Conservation (phyloP, 2,113 vertebrate species). For the Gopherus evgoodei region DNA sequence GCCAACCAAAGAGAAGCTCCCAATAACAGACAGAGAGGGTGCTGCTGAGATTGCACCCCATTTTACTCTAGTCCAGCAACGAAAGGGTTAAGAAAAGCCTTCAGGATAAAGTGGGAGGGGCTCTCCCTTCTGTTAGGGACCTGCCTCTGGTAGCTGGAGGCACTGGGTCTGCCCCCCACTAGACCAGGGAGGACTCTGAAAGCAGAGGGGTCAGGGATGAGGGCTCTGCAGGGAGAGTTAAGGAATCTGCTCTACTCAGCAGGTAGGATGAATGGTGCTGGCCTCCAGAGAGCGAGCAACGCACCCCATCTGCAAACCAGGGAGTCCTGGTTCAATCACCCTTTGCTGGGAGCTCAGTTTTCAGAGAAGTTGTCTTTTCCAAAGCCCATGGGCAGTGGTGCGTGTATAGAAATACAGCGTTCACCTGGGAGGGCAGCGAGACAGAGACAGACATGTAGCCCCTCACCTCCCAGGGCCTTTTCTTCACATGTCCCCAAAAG, state of each 20-base stretch:
- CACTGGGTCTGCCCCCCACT: too few species aligned
- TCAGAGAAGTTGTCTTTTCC: background rate
- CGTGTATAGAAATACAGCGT: background rate
- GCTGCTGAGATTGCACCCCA: background rate
- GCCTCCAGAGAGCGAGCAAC: background rate
- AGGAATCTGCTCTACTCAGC: too few species aligned
- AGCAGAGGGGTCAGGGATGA: background rate
- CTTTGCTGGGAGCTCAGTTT: background rate
- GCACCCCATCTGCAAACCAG: too few species aligned
- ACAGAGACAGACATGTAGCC: background rate
- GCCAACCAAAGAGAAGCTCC: too few species aligned
- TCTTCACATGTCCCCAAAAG: background rate
- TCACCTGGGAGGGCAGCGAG: background rate
- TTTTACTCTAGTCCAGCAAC: background rate
- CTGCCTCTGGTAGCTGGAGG: background rate
- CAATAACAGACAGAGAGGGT: too few species aligned
- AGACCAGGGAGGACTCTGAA: background rate
- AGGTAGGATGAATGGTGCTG: too few species aligned
- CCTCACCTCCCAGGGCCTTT: background rate
- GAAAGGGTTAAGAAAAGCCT: background rate
- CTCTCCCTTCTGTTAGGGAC: background rate
- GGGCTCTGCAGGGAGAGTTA: too few species aligned
- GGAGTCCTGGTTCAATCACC: background rate
- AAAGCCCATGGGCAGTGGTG: background rate
- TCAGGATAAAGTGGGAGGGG: background rate